Conservation (phyloP, 2,113 vertebrate species). For the Mohoua ochrocephala region DNA sequence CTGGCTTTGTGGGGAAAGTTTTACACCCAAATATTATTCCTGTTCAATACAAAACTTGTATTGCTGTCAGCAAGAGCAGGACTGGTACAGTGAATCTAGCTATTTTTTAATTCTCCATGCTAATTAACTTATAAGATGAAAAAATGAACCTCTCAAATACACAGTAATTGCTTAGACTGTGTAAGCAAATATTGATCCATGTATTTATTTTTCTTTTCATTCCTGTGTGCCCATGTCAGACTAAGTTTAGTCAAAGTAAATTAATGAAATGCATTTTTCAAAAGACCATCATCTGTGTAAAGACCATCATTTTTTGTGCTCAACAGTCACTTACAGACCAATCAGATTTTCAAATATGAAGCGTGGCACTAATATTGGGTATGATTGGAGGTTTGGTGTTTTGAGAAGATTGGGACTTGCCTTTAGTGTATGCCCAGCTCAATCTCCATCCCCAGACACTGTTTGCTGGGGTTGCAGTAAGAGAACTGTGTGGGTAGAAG, state of each 20-base stretch:
- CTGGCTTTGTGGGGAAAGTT: neutral
- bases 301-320: neutral
- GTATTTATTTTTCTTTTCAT: neutral
- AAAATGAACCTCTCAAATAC: neutral
- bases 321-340: neutral
- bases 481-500: neutral
- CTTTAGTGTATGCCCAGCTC: neutral
- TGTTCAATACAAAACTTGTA: neutral
- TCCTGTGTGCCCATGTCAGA: neutral
- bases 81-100: neutral
- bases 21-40: neutral
- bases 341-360: neutral
- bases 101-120: neutral
- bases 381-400: neutral
- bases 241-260: neutral
- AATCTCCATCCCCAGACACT: neutral
- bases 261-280: neutral
- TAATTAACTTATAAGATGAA: neutral
- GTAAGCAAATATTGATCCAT: neutral
- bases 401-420: neutral
- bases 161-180: neutral
- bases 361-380: neutral
- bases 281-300: neutral
- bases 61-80: neutral
- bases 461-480: neutral